Conservation (phyloP, 2,888 invertebrate species). For the Heliconius charithonia region DNA sequence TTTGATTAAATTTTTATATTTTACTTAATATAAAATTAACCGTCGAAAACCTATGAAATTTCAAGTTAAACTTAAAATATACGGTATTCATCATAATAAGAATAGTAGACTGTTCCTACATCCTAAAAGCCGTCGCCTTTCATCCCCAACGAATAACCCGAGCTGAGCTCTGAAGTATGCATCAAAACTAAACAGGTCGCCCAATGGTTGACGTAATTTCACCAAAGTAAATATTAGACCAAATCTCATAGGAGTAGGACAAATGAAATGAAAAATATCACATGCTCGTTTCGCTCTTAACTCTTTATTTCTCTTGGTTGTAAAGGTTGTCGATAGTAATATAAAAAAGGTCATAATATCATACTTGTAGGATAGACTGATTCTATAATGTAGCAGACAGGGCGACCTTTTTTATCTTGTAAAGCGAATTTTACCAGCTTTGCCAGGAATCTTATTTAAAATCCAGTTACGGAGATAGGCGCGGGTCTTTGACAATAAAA, state of each 20-base stretch:
- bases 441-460: conserved; percentile 82
- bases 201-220: conserved; percentile 75
- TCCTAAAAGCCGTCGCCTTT: conserved; percentile 51
- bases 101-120: conserved; percentile 42
- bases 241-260: conserved; percentile 70
- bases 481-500: conserved; percentile 81
- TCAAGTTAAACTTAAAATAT: conserved; percentile 30
- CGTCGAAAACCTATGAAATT: conserved; percentile 1
- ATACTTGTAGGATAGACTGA: conserved; percentile 70
- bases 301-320: conserved; percentile 52
- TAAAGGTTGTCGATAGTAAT: conserved; percentile 53
- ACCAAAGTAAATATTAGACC: conserved; percentile 76
- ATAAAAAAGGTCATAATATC: conserved; percentile 73
- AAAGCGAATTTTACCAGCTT: conserved; percentile 78
- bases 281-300: conserved; percentile 57
- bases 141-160: conserved; percentile 49
- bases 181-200: conserved; percentile 79
- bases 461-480: conserved; percentile 83
- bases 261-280: conserved; percentile 72
- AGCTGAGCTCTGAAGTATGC: conserved; percentile 72
- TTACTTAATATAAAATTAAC: conserved; percentile 5
- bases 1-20: no score
- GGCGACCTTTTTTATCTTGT: conserved; percentile 82
- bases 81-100: conserved; percentile 45
- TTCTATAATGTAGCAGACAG: conserved; percentile 73